These are phyloP conservation scores for Homalodisca vitripennis DNA, from an alignment of 1,140 invertebrate species.

Conservation along the genomic window DNA sequence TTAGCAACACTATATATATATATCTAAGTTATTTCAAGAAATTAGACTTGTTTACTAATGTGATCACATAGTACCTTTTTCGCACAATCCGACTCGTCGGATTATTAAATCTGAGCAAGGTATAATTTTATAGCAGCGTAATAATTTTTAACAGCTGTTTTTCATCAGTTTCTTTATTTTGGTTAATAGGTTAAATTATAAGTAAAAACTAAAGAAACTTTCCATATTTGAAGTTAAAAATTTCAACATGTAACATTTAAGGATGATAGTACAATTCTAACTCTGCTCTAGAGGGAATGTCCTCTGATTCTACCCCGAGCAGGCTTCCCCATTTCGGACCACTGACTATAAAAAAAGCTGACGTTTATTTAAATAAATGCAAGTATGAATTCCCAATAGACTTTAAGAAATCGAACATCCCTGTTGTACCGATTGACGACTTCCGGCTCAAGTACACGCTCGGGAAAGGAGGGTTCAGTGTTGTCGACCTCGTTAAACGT, in stretches of 20 bases:
- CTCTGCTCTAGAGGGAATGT: too few relatives aligned
- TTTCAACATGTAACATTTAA: background rate
- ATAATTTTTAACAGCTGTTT: too few relatives aligned
- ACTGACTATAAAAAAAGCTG: background rate
- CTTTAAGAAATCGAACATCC: background rate
- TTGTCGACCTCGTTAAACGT: conserved; percentile 79
- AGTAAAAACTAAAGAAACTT: background rate
- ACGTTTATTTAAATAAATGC: background rate
- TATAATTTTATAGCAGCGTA: background rate
- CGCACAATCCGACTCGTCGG: background rate
- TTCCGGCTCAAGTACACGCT: conserved; percentile 67
- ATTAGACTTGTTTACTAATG: background rate
- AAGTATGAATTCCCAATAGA: background rate
- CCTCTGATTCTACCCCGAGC: background rate
- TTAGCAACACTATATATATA: too few relatives aligned
- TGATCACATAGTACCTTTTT: background rate
- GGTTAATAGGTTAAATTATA: background rate
- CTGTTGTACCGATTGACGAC: conserved; percentile 43
- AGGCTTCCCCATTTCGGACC: background rate
- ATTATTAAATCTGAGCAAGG: background rate
- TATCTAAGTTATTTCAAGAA: background rate
- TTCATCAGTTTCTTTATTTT: too few relatives aligned
- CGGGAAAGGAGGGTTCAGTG: conserved; percentile 88
- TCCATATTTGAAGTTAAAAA: background rate
- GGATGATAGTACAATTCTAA: background rate